Percentiles rank a stretch among this genome's conserved stretches.
Conservation (phyloP, 2,113 vertebrate species). For the Craseonycteris thonglongyai region DNA sequence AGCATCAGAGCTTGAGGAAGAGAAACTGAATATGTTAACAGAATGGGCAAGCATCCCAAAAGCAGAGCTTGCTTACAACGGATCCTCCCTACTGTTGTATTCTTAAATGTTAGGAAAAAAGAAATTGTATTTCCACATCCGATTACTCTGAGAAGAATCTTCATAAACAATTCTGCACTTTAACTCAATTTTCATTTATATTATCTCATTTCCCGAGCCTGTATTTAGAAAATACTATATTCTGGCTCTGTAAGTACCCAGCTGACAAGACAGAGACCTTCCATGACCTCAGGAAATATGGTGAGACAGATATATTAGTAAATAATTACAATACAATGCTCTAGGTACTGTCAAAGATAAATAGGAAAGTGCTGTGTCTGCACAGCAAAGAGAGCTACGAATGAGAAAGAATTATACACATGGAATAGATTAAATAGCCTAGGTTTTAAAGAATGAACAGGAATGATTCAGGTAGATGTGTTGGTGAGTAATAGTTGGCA, state of each 20-base stretch:
- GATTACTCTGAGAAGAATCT: background rate
- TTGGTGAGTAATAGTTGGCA: background rate
- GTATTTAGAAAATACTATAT: background rate
- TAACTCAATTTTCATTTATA: background rate
- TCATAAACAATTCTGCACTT: background rate
- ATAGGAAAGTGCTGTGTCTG: background rate
- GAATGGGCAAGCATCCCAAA: background rate
- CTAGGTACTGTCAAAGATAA: background rate
- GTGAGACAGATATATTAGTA: background rate
- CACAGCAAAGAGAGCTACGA: background rate
- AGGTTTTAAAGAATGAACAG: background rate
- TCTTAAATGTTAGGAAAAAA: background rate
- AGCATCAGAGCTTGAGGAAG: background rate
- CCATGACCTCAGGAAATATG: background rate
- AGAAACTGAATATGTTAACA: background rate
- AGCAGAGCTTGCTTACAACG: accelerated
- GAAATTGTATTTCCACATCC: background rate
- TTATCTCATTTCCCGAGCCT: background rate
- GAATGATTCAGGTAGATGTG: background rate
- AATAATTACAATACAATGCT: background rate
- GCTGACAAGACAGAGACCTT: background rate
- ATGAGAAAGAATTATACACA: background rate
- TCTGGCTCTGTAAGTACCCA: background rate
- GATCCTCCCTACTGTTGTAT: background rate
- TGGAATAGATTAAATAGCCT: background rate